These are phyloP conservation scores for Endotricha flammealis DNA, from an alignment of 2,888 invertebrate genomes.

Conservation along the genomic window DNA sequence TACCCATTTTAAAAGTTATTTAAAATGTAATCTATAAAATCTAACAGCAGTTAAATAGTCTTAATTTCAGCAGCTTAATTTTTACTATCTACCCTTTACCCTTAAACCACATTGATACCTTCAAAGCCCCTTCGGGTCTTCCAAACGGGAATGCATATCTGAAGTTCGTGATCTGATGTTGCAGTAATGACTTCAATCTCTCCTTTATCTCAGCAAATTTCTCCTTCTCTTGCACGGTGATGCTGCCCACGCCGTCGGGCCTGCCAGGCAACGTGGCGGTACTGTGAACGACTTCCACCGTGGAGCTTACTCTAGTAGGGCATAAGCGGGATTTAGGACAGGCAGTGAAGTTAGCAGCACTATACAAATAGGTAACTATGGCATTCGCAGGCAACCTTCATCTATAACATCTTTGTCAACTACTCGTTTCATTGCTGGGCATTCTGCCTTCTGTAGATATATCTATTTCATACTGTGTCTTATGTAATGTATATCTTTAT, in stretches of 20 bases:
- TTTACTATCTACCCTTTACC: too few relatives aligned
- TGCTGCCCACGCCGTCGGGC: slow-evolving; percentile 99
- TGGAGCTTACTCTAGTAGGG: slow-evolving; percentile 74
- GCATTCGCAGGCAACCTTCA: slow-evolving; percentile 6
- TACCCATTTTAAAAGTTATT: too few relatives aligned
- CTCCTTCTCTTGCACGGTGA: slow-evolving; percentile 98
- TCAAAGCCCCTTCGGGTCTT: slow-evolving; percentile 97
- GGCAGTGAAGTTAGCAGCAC: slow-evolving; percentile 47
- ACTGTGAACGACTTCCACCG: slow-evolving; percentile 72
- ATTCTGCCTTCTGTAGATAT: too few relatives aligned
- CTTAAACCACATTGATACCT: too few relatives aligned
- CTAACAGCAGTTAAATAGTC: too few relatives aligned
- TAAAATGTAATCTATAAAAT: too few relatives aligned
- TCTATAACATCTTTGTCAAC: not conserved
- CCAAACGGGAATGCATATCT: slow-evolving; percentile 99
- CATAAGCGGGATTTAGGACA: slow-evolving; percentile 64
- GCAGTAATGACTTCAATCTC: slow-evolving; percentile 92
- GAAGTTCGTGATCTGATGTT: slow-evolving; percentile 99
- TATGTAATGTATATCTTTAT: too few relatives aligned
- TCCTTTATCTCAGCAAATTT: slow-evolving; percentile 99
- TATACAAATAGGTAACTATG: slow-evolving; percentile 4
- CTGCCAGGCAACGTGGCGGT: slow-evolving; percentile 81
- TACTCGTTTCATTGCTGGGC: too few relatives aligned
- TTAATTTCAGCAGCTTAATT: too few relatives aligned
- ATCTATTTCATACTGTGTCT: too few relatives aligned